Conservation (phyloP, 2,797 vertebrate species). For the Hippopotamyrus pictus region DNA sequence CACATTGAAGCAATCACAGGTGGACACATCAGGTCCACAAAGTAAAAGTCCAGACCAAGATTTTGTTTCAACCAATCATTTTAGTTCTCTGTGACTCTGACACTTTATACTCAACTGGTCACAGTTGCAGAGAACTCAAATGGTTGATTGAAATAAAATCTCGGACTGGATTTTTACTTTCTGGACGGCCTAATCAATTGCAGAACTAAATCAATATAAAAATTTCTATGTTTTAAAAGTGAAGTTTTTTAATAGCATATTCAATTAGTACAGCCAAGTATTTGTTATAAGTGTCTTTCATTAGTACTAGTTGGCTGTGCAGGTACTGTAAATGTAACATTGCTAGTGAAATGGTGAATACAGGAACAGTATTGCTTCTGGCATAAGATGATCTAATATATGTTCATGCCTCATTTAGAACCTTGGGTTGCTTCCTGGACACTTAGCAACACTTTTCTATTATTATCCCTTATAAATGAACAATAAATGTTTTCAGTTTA, state of each 20-base stretch:
- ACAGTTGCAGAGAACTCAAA: not conserved
- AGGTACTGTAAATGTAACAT: not conserved
- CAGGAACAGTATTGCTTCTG: not conserved
- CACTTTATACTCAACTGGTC: not conserved
- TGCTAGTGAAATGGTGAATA: not conserved
- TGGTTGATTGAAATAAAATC: not conserved
- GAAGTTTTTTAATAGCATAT: not conserved
- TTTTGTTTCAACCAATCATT: not conserved
- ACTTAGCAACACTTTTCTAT: not conserved
- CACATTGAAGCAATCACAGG: conserved; percentile 32
- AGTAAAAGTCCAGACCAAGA: not conserved
- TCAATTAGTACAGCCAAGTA: not conserved
- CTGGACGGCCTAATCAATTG: not conserved
- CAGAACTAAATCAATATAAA: not conserved
- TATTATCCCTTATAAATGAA: not conserved
- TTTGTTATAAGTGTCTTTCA: not conserved
- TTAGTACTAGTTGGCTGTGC: not conserved
- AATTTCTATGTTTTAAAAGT: not conserved
- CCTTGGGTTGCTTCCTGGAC: not conserved
- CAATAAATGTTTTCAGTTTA: not conserved
- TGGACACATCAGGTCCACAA: not conserved
- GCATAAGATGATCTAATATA: not conserved
- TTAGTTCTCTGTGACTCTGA: not conserved
- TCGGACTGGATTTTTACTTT: not conserved
- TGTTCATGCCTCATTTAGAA: not conserved